Base-by-base conservation (phyloP, 1,140 invertebrate species). In the Trichonephila clavata region DNA sequence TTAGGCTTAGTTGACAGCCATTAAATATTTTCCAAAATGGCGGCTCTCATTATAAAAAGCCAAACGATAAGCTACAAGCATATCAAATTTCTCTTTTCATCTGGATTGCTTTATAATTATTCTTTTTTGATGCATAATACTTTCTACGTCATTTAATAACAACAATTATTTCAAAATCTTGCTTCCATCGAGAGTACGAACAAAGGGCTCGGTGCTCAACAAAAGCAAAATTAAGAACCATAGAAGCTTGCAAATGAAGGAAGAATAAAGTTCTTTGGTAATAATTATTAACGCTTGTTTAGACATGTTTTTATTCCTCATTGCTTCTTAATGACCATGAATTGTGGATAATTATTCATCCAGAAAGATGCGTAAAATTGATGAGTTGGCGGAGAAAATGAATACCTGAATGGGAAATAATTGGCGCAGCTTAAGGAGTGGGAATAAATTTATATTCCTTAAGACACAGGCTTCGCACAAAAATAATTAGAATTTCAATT, bases 261-360 rank as follows among this genome's bases (percentile, higher is more conserved):
- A 68, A 27, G 24, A 68, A 27, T 68, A 68, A 68, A 68, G 65
- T 68, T 68, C n/a, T 68, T 21, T 68, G 65, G 65, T n/a, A n/a
- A 68, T 68, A 68, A 68, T 68, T 68, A 68, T 68, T 68, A 68
- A 68, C 65, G 65, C 65, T 68, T 27, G 65, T n/a, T 68, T 68
- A 68, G 65, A 24, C 65, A 13, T 68, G 65, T 68, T 68, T 68
- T 68, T 27, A 68, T 68, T 68, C 65, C 65, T 68, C 7, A 68
- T 68, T 68, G 24, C n/a, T 68, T 68, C n/a, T 68, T 27, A 68
- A 68, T 68, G 65, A 68, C 21, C 65, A n/a, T 27, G 65, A 68
- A 68, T 68, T 27, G 65, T 24, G n/a, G 65, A 27, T 68, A 68
- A 68, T 68, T 68, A 68, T 68, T 68, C 65, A 8, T 2, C 65